phyloP scores from a whole-genome alignment of 2,888 invertebrate genomes.

The Laspeyria flexula region DNA sequence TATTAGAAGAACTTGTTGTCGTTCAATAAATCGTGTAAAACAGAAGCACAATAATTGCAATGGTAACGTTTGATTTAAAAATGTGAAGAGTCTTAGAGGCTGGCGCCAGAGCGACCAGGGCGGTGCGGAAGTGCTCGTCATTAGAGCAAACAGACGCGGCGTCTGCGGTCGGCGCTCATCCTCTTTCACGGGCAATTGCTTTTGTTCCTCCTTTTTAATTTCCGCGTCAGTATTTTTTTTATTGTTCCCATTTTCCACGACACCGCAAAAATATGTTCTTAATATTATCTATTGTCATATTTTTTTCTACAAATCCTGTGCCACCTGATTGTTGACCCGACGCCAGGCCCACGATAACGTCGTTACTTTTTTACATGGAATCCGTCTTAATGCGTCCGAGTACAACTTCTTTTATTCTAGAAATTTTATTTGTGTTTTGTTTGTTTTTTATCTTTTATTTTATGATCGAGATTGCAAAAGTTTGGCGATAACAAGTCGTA shows the following conservation, averaged over 20 bases:
- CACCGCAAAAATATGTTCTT: conserved; percentile 58
- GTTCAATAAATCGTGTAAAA: neutral
- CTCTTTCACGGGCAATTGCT: conserved; percentile 71
- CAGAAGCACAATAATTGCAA: conserved; percentile 5
- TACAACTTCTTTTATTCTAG: conserved; percentile 9
- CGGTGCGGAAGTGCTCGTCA: conserved; percentile 59
- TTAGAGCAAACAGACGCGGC: conserved; percentile 62
- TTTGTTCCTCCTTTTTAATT: conserved; percentile 78
- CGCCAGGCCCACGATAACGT: conserved; percentile 22
- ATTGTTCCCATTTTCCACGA: conserved; percentile 61
- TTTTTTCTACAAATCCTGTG: conserved; percentile 21
- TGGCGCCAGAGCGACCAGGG: conserved; percentile 14
- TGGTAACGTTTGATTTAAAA: conserved; percentile 21
- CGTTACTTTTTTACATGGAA: conserved; percentile 24
- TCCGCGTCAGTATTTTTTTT: conserved; percentile 69
- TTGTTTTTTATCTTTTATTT: conserved; percentile 12
- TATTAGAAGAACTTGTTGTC: neutral
- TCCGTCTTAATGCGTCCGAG: conserved; percentile 12
- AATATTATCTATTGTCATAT: conserved; percentile 53
- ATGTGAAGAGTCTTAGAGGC: conserved; percentile 8
- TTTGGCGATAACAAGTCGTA: too few species aligned
- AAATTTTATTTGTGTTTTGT: conserved; percentile 12
- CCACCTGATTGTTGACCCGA: conserved; percentile 8
- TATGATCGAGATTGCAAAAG: conserved; percentile 1
- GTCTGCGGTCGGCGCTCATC: conserved; percentile 55